Evolutionary conservation across 2,113 vertebrate species (phyloP).

Genomic region (Actenoides lindsayi): DNA sequence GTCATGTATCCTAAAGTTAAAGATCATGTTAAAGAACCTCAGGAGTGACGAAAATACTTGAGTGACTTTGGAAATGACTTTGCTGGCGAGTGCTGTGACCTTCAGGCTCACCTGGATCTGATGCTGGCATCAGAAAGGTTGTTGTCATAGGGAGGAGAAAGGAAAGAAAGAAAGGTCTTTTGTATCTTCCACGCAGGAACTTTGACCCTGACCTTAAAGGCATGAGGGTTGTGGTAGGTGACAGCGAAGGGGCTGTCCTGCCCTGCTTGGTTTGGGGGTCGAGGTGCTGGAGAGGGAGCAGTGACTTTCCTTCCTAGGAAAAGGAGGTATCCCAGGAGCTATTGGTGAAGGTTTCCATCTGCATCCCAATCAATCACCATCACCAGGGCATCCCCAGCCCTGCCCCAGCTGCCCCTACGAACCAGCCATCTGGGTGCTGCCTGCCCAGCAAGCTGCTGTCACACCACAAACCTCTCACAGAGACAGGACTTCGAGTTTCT

Average conservation of each 20-base stretch:
- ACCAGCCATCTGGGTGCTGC: not conserved
- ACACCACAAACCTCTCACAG: not conserved
- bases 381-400: not conserved
- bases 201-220: not conserved
- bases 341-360: not conserved
- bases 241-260: not conserved
- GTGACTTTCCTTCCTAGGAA: not conserved
- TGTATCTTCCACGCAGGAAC: not conserved
- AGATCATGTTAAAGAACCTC: fast-evolving
- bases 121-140: too few species aligned
- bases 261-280: not conserved
- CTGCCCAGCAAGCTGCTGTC: not conserved
- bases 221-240: not conserved
- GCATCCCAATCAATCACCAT: not conserved
- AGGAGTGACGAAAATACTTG: not conserved
- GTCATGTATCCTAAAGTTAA: not conserved
- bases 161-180: not conserved
- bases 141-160: not conserved
- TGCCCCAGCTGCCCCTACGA: too few species aligned
- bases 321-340: not conserved
- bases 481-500: not conserved
- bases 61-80: not conserved
- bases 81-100: not conserved
- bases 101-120: not conserved
- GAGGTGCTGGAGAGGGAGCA: not conserved